Evolutionary conservation across 2,888 invertebrate genomes (phyloP).

Genomic region (Tachystola acroxantha): DNA sequence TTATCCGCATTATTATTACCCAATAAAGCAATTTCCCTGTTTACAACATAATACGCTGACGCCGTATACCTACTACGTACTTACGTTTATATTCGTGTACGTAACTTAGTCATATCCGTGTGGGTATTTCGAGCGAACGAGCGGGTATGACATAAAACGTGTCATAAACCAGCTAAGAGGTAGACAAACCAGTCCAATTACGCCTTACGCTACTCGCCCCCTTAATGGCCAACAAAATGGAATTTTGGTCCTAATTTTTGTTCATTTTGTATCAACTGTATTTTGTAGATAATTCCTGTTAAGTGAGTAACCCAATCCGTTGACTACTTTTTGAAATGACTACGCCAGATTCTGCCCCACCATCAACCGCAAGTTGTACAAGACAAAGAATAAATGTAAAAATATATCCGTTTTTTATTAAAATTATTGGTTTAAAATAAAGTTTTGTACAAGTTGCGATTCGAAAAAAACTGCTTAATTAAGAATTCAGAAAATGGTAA

Average conservation of each 20-base stretch:
- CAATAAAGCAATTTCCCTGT: background rate
- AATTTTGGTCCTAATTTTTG: background rate
- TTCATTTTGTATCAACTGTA: background rate
- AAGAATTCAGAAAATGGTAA: too few relatives aligned
- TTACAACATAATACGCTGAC: background rate
- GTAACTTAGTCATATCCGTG: slow-evolving; percentile 16
- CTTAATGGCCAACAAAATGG: slow-evolving; percentile 16
- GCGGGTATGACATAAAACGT: slow-evolving; percentile 27
- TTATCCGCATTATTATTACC: too few relatives aligned
- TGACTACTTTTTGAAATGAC: too few relatives aligned
- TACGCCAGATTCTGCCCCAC: too few relatives aligned
- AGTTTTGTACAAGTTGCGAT: too few relatives aligned
- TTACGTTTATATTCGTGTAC: slow-evolving; percentile 4
- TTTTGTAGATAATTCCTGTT: too few relatives aligned
- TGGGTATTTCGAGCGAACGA: slow-evolving; percentile 17
- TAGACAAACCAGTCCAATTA: slow-evolving; percentile 26
- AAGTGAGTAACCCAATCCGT: too few relatives aligned
- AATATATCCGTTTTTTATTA: too few relatives aligned
- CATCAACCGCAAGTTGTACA: too few relatives aligned
- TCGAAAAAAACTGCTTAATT: too few relatives aligned
- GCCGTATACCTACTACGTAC: background rate
- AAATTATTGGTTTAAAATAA: too few relatives aligned
- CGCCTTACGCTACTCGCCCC: slow-evolving; percentile 12
- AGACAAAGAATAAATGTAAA: too few relatives aligned
- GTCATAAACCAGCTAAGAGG: slow-evolving; percentile 28